phyloP scores from a whole-genome alignment of 2,797 vertebrate genomes.

The Gymnocypris eckloni region DNA sequence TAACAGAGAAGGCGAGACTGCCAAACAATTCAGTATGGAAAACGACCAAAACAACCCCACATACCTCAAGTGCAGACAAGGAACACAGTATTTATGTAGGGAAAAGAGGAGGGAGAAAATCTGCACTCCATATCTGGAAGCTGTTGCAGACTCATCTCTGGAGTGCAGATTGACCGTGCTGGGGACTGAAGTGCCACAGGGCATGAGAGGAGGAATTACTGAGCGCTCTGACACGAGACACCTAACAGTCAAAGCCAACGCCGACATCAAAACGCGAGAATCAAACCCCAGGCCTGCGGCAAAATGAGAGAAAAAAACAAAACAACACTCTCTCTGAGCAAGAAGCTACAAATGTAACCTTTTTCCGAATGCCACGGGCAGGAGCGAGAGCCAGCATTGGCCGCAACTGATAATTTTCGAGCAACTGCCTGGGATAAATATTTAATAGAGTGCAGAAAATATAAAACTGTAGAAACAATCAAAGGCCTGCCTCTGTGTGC shows the following conservation, averaged over 20 bases:
- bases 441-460: conserved; percentile 61
- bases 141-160: conserved; percentile 55
- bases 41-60: conserved; percentile 29
- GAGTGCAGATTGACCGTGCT: conserved; percentile 56
- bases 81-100: conserved; percentile 42
- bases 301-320: conserved; percentile 53
- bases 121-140: conserved; percentile 18
- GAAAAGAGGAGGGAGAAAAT: conserved; percentile 14
- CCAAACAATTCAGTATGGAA: conserved; percentile 22
- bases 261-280: conserved; percentile 48
- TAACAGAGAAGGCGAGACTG: conserved; percentile 30
- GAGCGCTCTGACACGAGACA: conserved; percentile 59
- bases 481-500: conserved; percentile 53
- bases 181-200: conserved; percentile 62
- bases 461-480: conserved; percentile 59
- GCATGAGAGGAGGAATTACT: conserved; percentile 59
- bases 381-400: conserved; percentile 31
- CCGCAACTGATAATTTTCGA: conserved; percentile 51
- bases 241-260: conserved; percentile 49
- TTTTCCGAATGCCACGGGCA: conserved; percentile 52
- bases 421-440: conserved; percentile 62
- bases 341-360: conserved; percentile 58
- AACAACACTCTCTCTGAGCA: conserved; percentile 39
- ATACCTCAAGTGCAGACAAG: conserved; percentile 20
- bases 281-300: conserved; percentile 44